A percentile compares a stretch with the other conserved stretches of the same genome.
Evolutionary conservation across 2,113 vertebrate species (phyloP).

Genomic region (Mesoclemmys tuberculata): DNA sequence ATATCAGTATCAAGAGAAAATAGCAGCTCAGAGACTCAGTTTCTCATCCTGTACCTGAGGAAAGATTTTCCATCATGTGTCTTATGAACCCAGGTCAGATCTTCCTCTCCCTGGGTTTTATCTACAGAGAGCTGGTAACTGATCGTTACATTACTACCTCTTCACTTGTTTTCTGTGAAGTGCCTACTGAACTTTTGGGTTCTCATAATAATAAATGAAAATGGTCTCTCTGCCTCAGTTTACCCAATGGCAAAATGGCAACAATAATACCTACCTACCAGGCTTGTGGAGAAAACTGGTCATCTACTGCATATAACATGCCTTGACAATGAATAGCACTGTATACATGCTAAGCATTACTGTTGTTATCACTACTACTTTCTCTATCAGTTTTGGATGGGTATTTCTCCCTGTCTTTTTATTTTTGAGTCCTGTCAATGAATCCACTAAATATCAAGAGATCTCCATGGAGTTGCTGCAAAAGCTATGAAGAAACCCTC

Average conservation of each 20-base stretch:
- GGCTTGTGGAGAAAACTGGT: background rate
- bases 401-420: background rate
- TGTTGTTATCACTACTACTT: background rate
- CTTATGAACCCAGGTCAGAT: conserved; percentile 22
- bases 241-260: background rate
- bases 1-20: background rate
- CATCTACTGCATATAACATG: background rate
- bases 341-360: background rate
- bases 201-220: background rate
- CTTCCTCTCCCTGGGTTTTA: conserved; percentile 3
- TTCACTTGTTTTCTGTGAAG: background rate
- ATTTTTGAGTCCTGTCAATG: conserved; percentile 18
- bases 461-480: background rate
- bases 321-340: background rate
- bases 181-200: background rate
- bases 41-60: background rate
- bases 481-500: background rate
- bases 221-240: background rate
- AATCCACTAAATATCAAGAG: conserved; percentile 25
- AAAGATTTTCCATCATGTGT: background rate
- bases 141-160: background rate
- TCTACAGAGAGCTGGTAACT: background rate
- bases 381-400: background rate
- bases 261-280: background rate
- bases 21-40: background rate